Percentiles rank a stretch among this genome's conserved stretches.
Conservation (phyloP, 2,888 invertebrate genomes). For the Andrena fulva region DNA sequence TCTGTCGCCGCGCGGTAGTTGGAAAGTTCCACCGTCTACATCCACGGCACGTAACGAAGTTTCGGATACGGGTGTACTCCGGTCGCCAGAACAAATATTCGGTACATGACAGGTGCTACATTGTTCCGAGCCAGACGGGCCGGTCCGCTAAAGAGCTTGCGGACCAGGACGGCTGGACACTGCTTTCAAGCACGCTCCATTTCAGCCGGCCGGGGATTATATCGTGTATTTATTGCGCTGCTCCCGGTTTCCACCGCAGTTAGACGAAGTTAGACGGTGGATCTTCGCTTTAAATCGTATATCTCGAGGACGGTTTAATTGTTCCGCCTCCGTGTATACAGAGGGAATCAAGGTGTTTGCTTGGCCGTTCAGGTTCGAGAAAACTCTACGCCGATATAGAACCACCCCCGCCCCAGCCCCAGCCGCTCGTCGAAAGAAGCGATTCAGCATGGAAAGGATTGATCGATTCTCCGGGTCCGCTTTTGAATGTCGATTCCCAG, state of each 20-base stretch:
- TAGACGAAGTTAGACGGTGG: constrained; percentile 9
- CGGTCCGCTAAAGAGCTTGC: constrained; percentile 39
- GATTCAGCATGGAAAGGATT: neutral
- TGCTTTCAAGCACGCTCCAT: constrained; percentile 32
- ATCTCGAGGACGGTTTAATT: constrained; percentile 7
- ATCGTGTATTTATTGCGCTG: constrained; percentile 42
- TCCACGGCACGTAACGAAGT: constrained; percentile 61
- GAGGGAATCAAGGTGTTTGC: neutral
- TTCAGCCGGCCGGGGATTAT: constrained; percentile 33
- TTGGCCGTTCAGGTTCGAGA: constrained; percentile 2
- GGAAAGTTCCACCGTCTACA: constrained; percentile 45
- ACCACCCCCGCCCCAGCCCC: neutral
- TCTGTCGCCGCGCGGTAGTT: constrained; percentile 38
- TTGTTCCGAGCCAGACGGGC: constrained; percentile 29
- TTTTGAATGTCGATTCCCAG: constrained; percentile 9
- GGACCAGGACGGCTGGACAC: constrained; percentile 12
- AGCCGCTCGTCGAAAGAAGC: neutral
- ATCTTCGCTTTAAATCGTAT: constrained; percentile 21
- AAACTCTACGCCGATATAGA: neutral
- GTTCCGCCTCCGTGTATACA: neutral
- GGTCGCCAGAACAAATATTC: constrained; percentile 63
- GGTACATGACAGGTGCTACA: constrained; percentile 48
- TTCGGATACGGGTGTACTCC: constrained; percentile 46
- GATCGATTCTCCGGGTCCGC: neutral
- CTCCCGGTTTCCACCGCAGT: neutral